Evolutionary conservation across 2,797 vertebrate genomes (phyloP), one percentile per base, ranked within the genome.

Genomic region (Tinamus major): DNA sequence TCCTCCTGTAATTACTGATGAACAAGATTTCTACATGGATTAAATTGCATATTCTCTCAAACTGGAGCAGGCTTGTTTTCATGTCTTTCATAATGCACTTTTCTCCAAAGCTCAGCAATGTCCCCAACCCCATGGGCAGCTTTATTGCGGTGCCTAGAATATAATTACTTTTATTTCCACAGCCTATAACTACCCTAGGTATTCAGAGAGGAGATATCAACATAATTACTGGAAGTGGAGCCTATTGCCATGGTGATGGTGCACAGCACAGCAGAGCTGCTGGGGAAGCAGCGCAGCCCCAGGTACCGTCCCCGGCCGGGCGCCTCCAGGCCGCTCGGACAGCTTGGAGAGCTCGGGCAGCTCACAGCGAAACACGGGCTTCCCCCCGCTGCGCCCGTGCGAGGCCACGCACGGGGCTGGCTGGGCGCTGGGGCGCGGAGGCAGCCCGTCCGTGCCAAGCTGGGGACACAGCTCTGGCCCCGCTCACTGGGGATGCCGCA

Each of bases 1-100:
- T 94, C 61, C 51, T 82, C 33, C 92, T 92, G 70, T 95, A 96
- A 94, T 96, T 96, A 92, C 91, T 69, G 87, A 94, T 89, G 80
- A 90, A 89, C 80, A 85, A 89, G 93, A 91, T 91, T 95, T 85
- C 85, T 82, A 16, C 64, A 56, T 35, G 83, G 64, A 90, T 84
- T 90, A 81, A 95, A 88, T 70, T 90, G 71, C 39, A 48, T 51
- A 77, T 84, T 77, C 85, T 88, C 58, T 62, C 35, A 55, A 87
- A 82, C 26, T 79, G 75, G 65, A 94, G 77, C 59, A 75, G 68
- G 16, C 53, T 37, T 77, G 21, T 92, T 79, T 88, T 94, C 87
- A 75, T 87, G 46, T 44, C 81, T 91, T 86, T 80, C 42, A n/a
- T 41, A 79, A 63, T 11, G 39, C 27, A 17, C 13, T 87, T 88